Conservation (phyloP, 1,140 invertebrate species). For the Psix sp. region DNA sequence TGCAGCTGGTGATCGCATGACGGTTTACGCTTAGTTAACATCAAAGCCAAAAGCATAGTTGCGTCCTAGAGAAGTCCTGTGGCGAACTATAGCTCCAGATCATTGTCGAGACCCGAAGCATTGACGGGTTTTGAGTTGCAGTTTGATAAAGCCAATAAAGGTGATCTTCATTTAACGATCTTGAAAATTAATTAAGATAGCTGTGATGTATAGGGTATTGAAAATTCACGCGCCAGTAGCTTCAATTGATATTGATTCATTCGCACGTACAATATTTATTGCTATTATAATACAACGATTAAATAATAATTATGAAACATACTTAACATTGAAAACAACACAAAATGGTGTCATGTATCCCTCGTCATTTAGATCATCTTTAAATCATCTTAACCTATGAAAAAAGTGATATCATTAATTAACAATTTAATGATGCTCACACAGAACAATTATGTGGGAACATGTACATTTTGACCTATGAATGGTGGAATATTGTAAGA, state of each 20-base stretch:
- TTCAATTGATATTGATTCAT: conserved; percentile 5
- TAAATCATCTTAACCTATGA: no score
- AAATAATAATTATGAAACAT: no score
- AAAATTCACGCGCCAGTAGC: conserved; percentile 25
- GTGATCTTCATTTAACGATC: conserved; percentile 42
- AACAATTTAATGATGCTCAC: no score
- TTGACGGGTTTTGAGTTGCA: conserved; percentile 56
- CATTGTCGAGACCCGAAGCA: conserved; percentile 53
- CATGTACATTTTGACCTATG: no score
- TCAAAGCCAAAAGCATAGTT: conserved; percentile 77
- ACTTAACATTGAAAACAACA: no score
- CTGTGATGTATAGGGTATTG: conserved; percentile 10
- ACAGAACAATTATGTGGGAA: no score
- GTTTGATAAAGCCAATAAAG: conserved; percentile 56
- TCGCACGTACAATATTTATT: neutral
- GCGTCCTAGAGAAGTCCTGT: conserved; percentile 60
- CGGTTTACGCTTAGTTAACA: conserved; percentile 69
- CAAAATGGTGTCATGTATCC: no score
- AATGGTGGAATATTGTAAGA: no score
- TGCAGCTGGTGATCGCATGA: conserved; percentile 70
- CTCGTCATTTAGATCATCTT: no score
- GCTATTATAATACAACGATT: no score
- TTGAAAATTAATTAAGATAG: conserved; percentile 52
- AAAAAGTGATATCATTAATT: no score
- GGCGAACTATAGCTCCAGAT: conserved; percentile 49